Evolutionary conservation across 2,797 vertebrate species (phyloP).

Genomic region (Spinus pinus): DNA sequence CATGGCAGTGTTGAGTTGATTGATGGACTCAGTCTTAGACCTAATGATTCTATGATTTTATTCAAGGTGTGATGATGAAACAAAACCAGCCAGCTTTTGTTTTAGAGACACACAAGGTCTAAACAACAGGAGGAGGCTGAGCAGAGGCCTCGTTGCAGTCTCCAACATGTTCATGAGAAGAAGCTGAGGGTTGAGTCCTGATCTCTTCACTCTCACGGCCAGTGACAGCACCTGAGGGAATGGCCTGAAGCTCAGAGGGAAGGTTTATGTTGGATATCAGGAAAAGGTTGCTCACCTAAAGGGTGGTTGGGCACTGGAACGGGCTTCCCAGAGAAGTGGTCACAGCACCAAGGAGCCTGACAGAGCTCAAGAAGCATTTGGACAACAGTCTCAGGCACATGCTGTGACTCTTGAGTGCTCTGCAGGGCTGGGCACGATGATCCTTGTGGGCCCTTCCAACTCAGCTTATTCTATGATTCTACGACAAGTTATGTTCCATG

Average conservation of each 20-base stretch:
- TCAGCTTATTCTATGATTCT: background rate
- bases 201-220: rapidly evolving
- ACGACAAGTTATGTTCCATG: background rate
- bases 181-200: rapidly evolving
- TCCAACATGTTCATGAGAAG: background rate
- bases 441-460: background rate
- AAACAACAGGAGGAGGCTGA: background rate
- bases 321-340: background rate
- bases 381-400: background rate
- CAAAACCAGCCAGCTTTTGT: background rate
- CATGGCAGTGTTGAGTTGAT: background rate
- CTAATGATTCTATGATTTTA: background rate
- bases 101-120: background rate
- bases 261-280: background rate
- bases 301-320: rapidly evolving
- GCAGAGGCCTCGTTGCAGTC: background rate
- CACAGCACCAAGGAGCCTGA: background rate
- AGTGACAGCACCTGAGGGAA: background rate
- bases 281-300: background rate
- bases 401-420: rapidly evolving
- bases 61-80: background rate
- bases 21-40: background rate
- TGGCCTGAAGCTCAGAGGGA: background rate
- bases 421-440: rapidly evolving
- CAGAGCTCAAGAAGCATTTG: background rate